A percentile compares a stretch with the other conserved stretches of the same genome.
Conservation (phyloP, 2,797 vertebrate genomes). For the Bovichtus diacanthus region DNA sequence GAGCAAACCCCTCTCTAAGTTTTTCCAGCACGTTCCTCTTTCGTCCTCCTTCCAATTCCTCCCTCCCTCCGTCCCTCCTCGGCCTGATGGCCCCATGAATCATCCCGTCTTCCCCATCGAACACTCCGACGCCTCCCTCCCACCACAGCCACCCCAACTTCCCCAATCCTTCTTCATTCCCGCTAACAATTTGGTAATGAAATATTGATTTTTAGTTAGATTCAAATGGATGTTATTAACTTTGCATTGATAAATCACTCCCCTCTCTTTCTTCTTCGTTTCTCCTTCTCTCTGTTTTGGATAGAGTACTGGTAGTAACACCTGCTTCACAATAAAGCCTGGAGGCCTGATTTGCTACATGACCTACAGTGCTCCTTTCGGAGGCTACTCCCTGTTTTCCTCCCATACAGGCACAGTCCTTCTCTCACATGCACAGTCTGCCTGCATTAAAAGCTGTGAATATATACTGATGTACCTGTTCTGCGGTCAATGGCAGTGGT, state of each 20-base stretch:
- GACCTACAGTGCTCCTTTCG: constrained; percentile 72
- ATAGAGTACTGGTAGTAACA: constrained; percentile 69
- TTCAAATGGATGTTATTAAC: constrained; percentile 99
- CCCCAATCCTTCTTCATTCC: constrained; percentile 99
- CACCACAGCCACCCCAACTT: constrained; percentile 92
- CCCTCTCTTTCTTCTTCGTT: constrained; percentile 72
- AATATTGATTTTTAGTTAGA: constrained; percentile 99
- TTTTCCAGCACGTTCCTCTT: constrained; percentile 85
- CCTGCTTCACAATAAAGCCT: constrained; percentile 82
- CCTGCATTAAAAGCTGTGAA: constrained; percentile 49
- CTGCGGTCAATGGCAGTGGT: constrained; percentile 44
- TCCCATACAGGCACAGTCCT: constrained; percentile 11
- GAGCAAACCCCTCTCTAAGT: constrained; percentile 87
- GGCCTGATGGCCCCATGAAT: constrained; percentile 95
- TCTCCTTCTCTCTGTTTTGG: constrained; percentile 67
- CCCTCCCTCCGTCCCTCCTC: constrained; percentile 86
- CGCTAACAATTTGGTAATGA: constrained; percentile 99
- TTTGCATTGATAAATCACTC: constrained; percentile 99
- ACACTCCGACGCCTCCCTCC: constrained; percentile 92
- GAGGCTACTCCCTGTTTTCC: constrained; percentile 42
- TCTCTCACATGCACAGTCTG: constrained; percentile 6
- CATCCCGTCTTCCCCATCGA: constrained; percentile 97
- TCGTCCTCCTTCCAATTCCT: constrained; percentile 81
- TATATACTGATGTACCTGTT: constrained; percentile 61
- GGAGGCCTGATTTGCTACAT: constrained; percentile 88